Base-by-base conservation (phyloP, 2,797 vertebrate species). In the Aplochiton taeniatus region DNA sequence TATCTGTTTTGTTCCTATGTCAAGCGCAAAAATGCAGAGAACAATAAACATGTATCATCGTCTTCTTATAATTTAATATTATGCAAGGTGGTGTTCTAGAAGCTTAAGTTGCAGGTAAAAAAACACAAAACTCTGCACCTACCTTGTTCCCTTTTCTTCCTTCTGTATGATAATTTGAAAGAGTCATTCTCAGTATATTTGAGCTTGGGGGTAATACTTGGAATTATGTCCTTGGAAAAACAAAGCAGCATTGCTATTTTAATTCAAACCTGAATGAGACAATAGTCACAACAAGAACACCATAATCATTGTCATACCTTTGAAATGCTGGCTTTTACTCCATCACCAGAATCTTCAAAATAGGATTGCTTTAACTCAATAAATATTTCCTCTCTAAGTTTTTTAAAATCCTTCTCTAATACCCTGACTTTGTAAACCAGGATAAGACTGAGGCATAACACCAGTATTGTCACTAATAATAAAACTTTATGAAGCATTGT, bases 251-350 rank as follows among this genome's bases (percentile, higher is more conserved):
- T 31, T 31, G 31, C 31, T 3, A 31, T 31, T 31, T 31, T 31
- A 3, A 31, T 31, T 3, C 3, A 82, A 81, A 79, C 84, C 86
- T 88, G 75, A 84, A 82, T 83, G 82, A 79, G 81, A 65, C 74
- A 74, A 72, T 81, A 82, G 85, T 83, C 84, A 41, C 42, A 42
- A 89, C 83, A 76, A 88, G 85, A 82, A 88, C 85, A 77, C 67
- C 55, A 71, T 84, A 86, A 86, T 86, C 78, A 83, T 72, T 80
- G 80, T 91, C 87, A 85, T 90, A 91, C 88, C 89, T 90, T 80
- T 79, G 80, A 85, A 81, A 77, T 83, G 72, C 82, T 83, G 81
- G 79, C 77, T 68, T 68, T 60, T 78, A 77, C 85, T 84, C 84
- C 84, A 75, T 78, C 64, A 18, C 50, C 63, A 79, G 85, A 73